Evolutionary conservation across 2,797 vertebrate species (phyloP).

Genomic region (Sebastes minor): DNA sequence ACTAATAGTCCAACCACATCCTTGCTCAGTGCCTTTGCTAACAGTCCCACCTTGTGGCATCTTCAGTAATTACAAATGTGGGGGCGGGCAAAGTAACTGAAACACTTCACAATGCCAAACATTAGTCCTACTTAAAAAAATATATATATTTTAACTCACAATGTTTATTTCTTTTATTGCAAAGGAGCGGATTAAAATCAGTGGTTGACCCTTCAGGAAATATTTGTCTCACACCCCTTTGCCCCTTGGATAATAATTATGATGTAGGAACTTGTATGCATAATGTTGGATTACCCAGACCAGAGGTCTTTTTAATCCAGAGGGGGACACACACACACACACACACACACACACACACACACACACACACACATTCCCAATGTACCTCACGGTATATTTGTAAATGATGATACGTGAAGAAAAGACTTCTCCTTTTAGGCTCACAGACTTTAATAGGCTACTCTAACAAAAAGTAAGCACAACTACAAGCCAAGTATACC

Average conservation of each 20-base stretch:
- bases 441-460: no score
- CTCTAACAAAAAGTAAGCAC: no score
- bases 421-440: background rate
- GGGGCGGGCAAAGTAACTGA: background rate
- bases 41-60: slow-evolving; percentile 71
- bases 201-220: background rate
- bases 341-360: background rate
- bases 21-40: slow-evolving; percentile 45
- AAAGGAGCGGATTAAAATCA: background rate
- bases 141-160: background rate
- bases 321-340: background rate
- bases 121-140: background rate
- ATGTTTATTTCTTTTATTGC: background rate
- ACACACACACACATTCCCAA: background rate
- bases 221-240: background rate
- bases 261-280: background rate
- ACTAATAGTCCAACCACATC: slow-evolving; percentile 18
- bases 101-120: background rate
- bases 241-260: background rate
- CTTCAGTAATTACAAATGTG: background rate
- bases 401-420: background rate
- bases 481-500: no score
- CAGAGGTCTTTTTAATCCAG: background rate
- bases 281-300: background rate
- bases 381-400: background rate